Conservation (phyloP, 1,140 invertebrate species). For the Zaprionus camerounensis region DNA sequence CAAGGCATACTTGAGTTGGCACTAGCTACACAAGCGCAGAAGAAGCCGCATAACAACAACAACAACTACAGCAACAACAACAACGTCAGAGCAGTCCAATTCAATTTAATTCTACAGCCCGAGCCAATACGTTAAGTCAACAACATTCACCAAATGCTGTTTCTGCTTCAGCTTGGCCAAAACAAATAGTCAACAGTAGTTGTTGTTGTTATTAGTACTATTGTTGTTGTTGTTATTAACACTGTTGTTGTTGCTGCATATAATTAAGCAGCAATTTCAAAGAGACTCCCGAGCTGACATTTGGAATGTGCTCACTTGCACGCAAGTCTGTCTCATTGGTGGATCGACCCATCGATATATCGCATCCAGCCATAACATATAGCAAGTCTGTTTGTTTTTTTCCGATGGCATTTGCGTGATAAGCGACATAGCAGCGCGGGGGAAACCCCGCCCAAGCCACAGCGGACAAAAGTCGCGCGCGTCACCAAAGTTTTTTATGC, state of each 20-base stretch:
- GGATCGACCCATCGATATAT: conserved; percentile 10
- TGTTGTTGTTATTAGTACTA: conserved; percentile 20
- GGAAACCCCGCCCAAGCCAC: conserved; percentile 24
- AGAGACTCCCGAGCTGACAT: conserved; percentile 52
- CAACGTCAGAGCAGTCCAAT: conserved; percentile 6
- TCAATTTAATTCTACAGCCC: conserved; percentile 34
- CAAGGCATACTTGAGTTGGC: conserved; percentile 45
- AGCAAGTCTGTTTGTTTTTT: conserved; percentile 4
- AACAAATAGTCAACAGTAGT: conserved; percentile 53
- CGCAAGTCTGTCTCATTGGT: background rate
- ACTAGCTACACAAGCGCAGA: conserved; percentile 59
- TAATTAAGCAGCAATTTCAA: conserved; percentile 66
- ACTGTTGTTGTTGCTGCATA: conserved; percentile 51
- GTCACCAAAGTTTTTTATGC: conserved; percentile 13
- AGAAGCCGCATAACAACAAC: conserved; percentile 9
- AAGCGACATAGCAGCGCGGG: background rate
- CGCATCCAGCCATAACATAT: background rate
- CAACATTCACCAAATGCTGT: conserved; percentile 63
- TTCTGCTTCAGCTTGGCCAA: conserved; percentile 41
- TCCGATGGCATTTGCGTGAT: conserved; percentile 14
- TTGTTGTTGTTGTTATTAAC: background rate
- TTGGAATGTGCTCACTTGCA: conserved; percentile 21
- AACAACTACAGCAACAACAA: conserved; percentile 10
- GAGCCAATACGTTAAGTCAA: conserved; percentile 64
- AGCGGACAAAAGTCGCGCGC: conserved; percentile 8